Percentiles rank a stretch among this genome's conserved stretches.
phyloP scores from a whole-genome alignment of 2,113 vertebrate genomes.

The Tylochromis polylepis region DNA sequence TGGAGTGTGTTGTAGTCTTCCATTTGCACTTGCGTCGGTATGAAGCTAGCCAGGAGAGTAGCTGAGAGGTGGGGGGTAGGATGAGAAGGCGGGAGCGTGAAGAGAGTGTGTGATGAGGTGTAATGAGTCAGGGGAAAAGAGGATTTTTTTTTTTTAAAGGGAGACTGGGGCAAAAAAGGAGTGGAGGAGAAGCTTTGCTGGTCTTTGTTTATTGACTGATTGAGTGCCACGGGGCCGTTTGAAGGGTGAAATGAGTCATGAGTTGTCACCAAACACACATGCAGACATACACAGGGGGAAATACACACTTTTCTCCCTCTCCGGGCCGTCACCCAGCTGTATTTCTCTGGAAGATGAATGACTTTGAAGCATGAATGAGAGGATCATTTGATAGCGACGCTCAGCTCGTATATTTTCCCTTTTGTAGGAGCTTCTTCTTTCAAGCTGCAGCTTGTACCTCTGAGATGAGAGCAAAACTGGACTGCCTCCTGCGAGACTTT shows the following conservation, averaged over 20 bases:
- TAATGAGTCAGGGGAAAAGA: slow-evolving; percentile 29
- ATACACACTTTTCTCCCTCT: not conserved
- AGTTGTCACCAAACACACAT: slow-evolving; percentile 42
- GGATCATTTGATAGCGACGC: slow-evolving; percentile 44
- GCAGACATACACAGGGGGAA: not conserved
- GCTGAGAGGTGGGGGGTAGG: not conserved
- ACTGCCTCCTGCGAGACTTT: slow-evolving; percentile 52
- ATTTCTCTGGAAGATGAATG: slow-evolving; percentile 53
- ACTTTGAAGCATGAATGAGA: slow-evolving; percentile 49
- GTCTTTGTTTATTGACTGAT: slow-evolving; percentile 61
- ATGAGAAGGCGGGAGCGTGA: not conserved
- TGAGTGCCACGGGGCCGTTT: slow-evolving; percentile 30
- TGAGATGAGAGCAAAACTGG: slow-evolving; percentile 35
- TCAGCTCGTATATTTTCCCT: slow-evolving; percentile 49
- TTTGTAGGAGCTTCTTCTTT: slow-evolving; percentile 31
- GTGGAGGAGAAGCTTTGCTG: slow-evolving; percentile 14
- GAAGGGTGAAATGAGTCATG: slow-evolving; percentile 60
- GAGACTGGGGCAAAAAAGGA: not conserved
- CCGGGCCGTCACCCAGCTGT: slow-evolving; percentile 33
- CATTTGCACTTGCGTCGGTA: not conserved
- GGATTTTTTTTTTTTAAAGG: slow-evolving; percentile 5
- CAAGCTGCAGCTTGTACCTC: slow-evolving; percentile 17
- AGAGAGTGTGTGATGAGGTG: not conserved
- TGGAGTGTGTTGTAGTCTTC: not conserved
- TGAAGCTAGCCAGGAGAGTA: not conserved